phyloP scores from a whole-genome alignment of 2,888 invertebrate genomes.

The Plemyria rubiginata region DNA sequence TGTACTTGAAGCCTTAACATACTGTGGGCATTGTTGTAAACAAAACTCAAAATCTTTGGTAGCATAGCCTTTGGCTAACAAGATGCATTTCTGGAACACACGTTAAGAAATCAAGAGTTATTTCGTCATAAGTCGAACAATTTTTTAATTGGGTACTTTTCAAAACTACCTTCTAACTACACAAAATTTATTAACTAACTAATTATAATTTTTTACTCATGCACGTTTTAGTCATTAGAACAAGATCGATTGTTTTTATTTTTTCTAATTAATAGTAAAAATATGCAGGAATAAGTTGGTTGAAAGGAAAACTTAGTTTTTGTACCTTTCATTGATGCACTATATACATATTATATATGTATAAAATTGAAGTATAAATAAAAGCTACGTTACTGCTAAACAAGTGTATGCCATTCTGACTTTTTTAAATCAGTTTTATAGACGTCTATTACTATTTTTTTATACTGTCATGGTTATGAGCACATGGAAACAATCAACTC shows the following conservation, averaged over 20 bases:
- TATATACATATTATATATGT: no score
- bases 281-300: no score
- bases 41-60: conserved; percentile 27
- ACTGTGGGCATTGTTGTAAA: conserved; percentile 18
- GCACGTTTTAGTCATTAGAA: conserved; percentile 20
- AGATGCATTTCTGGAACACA: conserved; percentile 6
- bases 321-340: no score
- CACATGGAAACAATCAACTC: no score
- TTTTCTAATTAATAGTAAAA: no score
- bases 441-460: no score
- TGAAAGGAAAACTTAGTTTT: no score
- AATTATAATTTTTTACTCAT: conserved; percentile 12
- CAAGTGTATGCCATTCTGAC: no score
- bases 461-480: no score
- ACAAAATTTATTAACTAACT: conserved; percentile 11
- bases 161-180: conserved; percentile 11
- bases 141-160: background rate
- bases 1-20: background rate
- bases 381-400: no score
- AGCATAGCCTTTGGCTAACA: conserved; percentile 14
- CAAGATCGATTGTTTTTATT: conserved; percentile 13
- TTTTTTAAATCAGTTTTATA: no score
- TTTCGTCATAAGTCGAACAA: background rate
- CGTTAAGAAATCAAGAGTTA: conserved; percentile 1
- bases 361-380: no score